phyloP scores from a whole-genome alignment of 2,888 invertebrate species.

The Pegoplata infirma region DNA sequence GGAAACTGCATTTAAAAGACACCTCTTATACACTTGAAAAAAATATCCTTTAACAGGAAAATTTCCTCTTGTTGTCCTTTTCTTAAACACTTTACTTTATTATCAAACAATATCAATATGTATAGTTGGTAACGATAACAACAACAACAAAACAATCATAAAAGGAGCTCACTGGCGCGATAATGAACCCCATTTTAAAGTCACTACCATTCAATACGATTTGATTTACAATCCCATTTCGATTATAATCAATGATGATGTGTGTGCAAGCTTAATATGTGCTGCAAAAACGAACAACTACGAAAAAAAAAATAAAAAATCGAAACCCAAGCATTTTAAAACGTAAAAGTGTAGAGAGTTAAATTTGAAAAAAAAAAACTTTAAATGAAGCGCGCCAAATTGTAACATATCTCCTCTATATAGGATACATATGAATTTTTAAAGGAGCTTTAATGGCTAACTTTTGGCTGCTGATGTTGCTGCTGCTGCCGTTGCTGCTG shows the following conservation, averaged over 20 bases:
- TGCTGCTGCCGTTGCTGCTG: conserved; percentile 8
- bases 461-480: conserved; percentile 23
- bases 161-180: conserved; percentile 66
- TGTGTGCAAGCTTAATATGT: conserved; percentile 72
- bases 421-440: conserved; percentile 46
- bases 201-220: conserved; percentile 75
- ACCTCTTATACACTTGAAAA: not conserved
- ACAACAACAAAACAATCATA: conserved; percentile 37
- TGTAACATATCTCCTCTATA: conserved; percentile 40
- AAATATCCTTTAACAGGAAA: no score
- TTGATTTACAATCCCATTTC: conserved; percentile 78
- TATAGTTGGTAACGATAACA: not conserved
- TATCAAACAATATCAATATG: conserved; percentile 23
- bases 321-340: conserved; percentile 21
- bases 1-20: no score
- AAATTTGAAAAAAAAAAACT: not conserved
- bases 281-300: conserved; percentile 57
- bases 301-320: not conserved
- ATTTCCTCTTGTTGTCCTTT: no score
- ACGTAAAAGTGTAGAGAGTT: not conserved
- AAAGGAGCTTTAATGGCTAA: conserved; percentile 40
- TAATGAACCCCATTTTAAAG: conserved; percentile 77
- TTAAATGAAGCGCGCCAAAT: conserved; percentile 49
- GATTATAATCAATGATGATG: conserved; percentile 78
- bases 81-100: no score